These are phyloP conservation scores for Melozone crissalis DNA, from an alignment of 2,113 vertebrate species.

Conservation along the genomic window DNA sequence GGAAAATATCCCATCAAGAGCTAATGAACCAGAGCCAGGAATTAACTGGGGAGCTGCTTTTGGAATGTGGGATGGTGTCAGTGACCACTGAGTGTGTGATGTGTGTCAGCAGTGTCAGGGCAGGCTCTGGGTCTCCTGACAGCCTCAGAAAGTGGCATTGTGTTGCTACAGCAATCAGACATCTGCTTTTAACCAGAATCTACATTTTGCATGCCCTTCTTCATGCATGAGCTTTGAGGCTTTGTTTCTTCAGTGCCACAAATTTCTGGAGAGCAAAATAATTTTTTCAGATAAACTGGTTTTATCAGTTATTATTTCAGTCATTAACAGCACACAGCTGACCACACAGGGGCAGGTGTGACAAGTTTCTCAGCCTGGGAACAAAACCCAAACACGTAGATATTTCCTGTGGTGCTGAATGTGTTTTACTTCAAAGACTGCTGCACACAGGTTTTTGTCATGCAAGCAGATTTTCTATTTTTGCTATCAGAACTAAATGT, in stretches of 20 bases:
- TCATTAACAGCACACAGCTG: background rate
- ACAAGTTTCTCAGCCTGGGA: background rate
- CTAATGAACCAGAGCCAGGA: constrained; percentile 19
- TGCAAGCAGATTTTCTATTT: background rate
- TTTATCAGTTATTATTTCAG: constrained; percentile 1
- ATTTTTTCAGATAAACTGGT: background rate
- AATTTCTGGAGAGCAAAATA: background rate
- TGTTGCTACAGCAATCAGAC: background rate
- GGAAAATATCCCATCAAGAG: constrained; percentile 8
- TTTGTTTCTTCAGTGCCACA: background rate
- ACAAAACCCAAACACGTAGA: background rate
- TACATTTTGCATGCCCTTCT: background rate
- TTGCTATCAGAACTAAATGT: background rate
- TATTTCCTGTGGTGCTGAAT: background rate
- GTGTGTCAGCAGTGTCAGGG: background rate
- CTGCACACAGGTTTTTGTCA: background rate
- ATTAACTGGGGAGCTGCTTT: background rate
- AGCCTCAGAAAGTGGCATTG: background rate
- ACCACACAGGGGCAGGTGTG: background rate
- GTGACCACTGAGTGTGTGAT: background rate
- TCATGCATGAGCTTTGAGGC: background rate
- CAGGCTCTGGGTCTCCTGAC: background rate
- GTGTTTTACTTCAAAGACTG: background rate
- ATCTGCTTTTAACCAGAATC: background rate
- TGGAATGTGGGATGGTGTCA: background rate